Base-by-base conservation (phyloP, 30 jellyfish, hydroid and myxozoan species). In the Sanderia malayensis region DNA sequence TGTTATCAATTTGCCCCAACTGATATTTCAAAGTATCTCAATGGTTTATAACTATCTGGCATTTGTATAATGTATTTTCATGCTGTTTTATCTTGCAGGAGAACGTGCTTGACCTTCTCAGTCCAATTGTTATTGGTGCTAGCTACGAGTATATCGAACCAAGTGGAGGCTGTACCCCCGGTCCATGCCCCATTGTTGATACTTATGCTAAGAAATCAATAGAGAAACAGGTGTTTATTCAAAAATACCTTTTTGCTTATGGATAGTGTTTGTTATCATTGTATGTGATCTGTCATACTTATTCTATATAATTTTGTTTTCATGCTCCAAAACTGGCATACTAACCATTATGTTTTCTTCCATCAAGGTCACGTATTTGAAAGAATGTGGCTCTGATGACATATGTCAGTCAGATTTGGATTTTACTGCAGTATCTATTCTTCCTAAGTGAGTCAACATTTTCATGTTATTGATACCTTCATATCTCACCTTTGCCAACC, bases 321-420 rank as follows among this genome's bases (percentile, higher is more conserved):
- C n/a, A n/a, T n/a, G n/a, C n/a, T n/a, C n/a, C n/a, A n/a, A n/a
- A n/a, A n/a, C n/a, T n/a, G n/a, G n/a, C n/a, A n/a, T n/a, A n/a
- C n/a, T 18, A 18, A 55, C 19, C 72, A 49, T 8, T 4, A 9
- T 11, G 64, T 49, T 49, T 37, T 46, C 28, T 44, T 23, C 59
- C 30, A 7, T 67, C 8, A 24, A 84, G 95, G 81, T 55, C 1
- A 58, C 89, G 1, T 84, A 73, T 31, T 34, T 84, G 46, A 73
- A 55, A 23, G 85, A 74, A 30, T 84, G 95, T 67, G 95, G 95
- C 30, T 31, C 61, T 19, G 89, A 84, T 61, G 86, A 74, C 23
- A 46, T 84, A 46, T 84, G 95, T 57, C 44, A 67, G 24, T 49
- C 95, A 34, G 95, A 84, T 61, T 47, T 84, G 41, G 82, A 24